Percentiles rank a stretch among this genome's conserved stretches.
phyloP scores from a whole-genome alignment of 2,888 invertebrate species.

The Ypsolopha sequella region DNA sequence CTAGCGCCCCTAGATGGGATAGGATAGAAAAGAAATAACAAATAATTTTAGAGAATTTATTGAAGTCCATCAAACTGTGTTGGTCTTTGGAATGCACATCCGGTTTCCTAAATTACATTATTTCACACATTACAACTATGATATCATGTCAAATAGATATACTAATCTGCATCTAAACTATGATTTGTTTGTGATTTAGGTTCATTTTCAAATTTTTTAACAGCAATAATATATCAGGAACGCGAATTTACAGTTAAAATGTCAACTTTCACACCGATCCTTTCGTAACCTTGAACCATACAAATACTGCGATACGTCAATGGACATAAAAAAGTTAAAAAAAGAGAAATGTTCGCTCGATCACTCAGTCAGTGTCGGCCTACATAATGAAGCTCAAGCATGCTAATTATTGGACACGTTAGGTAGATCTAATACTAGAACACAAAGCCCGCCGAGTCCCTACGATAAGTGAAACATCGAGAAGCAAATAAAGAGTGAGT shows the following conservation, averaged over 20 bases:
- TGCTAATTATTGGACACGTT: not conserved
- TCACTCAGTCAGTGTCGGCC: not conserved
- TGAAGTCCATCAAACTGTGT: conserved; percentile 57
- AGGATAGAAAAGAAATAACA: not conserved
- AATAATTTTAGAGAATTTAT: conserved; percentile 23
- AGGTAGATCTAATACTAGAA: not conserved
- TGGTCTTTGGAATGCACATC: conserved; percentile 66
- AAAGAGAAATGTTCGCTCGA: not conserved
- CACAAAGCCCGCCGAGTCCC: not conserved
- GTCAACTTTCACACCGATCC: not conserved
- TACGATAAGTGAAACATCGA: conserved; percentile 26
- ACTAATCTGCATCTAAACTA: not conserved
- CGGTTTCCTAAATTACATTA: conserved; percentile 49
- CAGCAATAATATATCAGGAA: not conserved
- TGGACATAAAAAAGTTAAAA: not conserved
- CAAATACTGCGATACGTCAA: not conserved
- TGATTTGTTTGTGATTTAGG: not conserved
- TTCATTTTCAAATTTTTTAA: not conserved
- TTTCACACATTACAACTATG: conserved; percentile 4
- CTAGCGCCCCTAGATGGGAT: too few relatives aligned
- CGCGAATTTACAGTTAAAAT: not conserved
- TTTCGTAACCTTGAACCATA: not conserved
- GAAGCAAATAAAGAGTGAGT: conserved; percentile 53
- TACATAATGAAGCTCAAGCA: too few relatives aligned
- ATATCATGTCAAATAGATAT: conserved; percentile 1